Evolutionary conservation across 2,888 invertebrate species (phyloP).

Genomic region (Protodeltote pygarga): DNA sequence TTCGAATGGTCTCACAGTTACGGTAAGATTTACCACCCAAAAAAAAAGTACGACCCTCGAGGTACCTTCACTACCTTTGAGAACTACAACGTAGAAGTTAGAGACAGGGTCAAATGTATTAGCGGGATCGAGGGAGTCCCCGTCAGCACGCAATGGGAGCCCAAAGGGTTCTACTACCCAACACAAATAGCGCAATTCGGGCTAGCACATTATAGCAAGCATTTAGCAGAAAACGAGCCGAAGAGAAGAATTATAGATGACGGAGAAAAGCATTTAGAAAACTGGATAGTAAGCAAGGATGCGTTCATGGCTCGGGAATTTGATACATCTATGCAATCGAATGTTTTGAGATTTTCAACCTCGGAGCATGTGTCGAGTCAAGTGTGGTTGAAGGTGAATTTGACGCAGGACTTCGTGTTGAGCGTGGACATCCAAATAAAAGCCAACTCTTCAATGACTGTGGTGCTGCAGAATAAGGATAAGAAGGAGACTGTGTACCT

Average conservation of each 20-base stretch:
- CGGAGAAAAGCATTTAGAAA: slow-evolving; percentile 88
- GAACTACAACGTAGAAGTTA: slow-evolving; percentile 98
- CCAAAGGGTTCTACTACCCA: slow-evolving; percentile 98
- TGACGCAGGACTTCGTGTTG: slow-evolving; percentile 90
- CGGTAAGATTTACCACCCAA: slow-evolving; percentile 95
- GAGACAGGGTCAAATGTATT: slow-evolving; percentile 98
- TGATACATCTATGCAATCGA: slow-evolving; percentile 86
- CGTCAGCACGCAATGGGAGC: slow-evolving; percentile 98
- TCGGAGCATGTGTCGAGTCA: slow-evolving; percentile 90
- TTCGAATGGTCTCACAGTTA: slow-evolving; percentile 99
- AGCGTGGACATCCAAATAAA: slow-evolving; percentile 91
- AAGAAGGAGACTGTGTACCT: slow-evolving; percentile 92
- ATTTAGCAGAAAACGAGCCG: slow-evolving; percentile 94
- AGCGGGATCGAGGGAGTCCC: slow-evolving; percentile 97
- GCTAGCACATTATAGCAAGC: slow-evolving; percentile 98
- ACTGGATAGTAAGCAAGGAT: slow-evolving; percentile 92
- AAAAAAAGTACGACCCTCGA: slow-evolving; percentile 94
- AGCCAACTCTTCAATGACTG: slow-evolving; percentile 93
- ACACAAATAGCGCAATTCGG: slow-evolving; percentile 99
- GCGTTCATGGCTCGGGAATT: slow-evolving; percentile 88
- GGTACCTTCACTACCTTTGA: slow-evolving; percentile 99
- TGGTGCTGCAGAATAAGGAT: slow-evolving; percentile 91
- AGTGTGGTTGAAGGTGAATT: slow-evolving; percentile 87
- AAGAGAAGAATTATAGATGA: slow-evolving; percentile 91
- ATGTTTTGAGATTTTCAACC: slow-evolving; percentile 91